phyloP scores from a whole-genome alignment of 2,888 invertebrate species.

The Heteropelma amictum region DNA sequence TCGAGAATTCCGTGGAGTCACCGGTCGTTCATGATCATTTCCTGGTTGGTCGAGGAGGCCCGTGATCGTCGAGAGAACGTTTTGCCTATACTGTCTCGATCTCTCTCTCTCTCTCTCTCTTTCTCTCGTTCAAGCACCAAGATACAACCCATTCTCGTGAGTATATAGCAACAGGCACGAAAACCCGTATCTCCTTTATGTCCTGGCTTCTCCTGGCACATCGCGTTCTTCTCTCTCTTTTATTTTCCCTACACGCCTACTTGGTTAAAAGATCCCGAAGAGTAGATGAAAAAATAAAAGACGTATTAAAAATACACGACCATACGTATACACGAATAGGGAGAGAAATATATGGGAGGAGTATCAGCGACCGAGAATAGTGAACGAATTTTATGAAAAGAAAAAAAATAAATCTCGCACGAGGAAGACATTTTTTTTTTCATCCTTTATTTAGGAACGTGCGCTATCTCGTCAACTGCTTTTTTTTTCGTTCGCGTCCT shows the following conservation, averaged over 20 bases:
- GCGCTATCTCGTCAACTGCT: not conserved
- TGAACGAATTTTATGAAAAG: too few species aligned
- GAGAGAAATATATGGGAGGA: too few species aligned
- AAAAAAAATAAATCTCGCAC: too few species aligned
- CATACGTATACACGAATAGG: too few species aligned
- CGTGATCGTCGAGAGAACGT: constrained; percentile 42
- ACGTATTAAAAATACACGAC: too few species aligned
- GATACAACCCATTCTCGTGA: constrained; percentile 9
- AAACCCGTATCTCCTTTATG: constrained; percentile 49
- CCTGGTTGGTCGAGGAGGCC: constrained; percentile 65
- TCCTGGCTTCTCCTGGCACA: constrained; percentile 13
- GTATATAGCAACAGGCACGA: constrained; percentile 24
- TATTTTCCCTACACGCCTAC: not conserved
- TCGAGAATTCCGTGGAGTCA: constrained; percentile 66
- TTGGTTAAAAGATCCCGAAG: not conserved
- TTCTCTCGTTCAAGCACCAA: not conserved
- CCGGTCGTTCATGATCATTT: constrained; percentile 68
- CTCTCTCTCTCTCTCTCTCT: not conserved
- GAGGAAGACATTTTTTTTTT: too few species aligned
- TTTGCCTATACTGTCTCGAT: not conserved
- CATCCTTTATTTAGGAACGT: too few species aligned
- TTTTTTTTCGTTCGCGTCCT: not conserved
- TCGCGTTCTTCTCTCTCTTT: not conserved
- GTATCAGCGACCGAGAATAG: too few species aligned
- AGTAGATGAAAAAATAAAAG: not conserved